These are phyloP conservation scores for Caretta caretta DNA, from an alignment of 2,113 vertebrate genomes.

Conservation along the genomic window DNA sequence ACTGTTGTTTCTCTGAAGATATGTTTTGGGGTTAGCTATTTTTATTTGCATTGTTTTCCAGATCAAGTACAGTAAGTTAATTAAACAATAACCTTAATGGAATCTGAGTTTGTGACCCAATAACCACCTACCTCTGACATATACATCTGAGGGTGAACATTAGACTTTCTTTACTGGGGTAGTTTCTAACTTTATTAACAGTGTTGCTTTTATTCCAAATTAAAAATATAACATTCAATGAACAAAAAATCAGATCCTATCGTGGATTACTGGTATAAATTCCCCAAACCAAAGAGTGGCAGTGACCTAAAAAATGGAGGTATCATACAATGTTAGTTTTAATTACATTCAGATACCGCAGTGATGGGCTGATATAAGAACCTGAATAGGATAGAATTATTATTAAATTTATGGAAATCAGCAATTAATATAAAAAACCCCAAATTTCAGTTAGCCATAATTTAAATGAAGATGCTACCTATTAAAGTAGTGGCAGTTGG, in stretches of 20 bases:
- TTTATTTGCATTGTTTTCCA: not conserved
- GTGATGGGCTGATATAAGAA: not conserved
- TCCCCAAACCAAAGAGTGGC: not conserved
- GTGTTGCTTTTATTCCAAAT: not conserved
- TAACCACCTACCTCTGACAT: not conserved
- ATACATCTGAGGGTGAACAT: not conserved
- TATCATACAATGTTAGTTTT: not conserved
- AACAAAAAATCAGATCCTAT: not conserved
- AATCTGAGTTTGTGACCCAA: constrained; percentile 1
- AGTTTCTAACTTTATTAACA: constrained; percentile 1
- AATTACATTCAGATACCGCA: not conserved
- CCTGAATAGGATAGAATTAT: not conserved
- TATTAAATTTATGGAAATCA: not conserved
- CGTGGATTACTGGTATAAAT: not conserved
- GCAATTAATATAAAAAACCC: not conserved
- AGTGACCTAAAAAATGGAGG: not conserved
- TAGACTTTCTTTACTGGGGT: not conserved
- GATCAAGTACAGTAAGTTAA: not conserved
- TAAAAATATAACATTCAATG: not conserved
- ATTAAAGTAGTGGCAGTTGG: not conserved
- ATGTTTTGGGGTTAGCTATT: constrained; percentile 16
- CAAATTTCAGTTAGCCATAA: not conserved
- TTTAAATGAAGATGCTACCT: not conserved
- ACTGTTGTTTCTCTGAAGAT: constrained; percentile 15
- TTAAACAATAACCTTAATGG: constrained; percentile 8